Conservation (phyloP, 2,113 vertebrate species). For the Ploceus nigricollis region DNA sequence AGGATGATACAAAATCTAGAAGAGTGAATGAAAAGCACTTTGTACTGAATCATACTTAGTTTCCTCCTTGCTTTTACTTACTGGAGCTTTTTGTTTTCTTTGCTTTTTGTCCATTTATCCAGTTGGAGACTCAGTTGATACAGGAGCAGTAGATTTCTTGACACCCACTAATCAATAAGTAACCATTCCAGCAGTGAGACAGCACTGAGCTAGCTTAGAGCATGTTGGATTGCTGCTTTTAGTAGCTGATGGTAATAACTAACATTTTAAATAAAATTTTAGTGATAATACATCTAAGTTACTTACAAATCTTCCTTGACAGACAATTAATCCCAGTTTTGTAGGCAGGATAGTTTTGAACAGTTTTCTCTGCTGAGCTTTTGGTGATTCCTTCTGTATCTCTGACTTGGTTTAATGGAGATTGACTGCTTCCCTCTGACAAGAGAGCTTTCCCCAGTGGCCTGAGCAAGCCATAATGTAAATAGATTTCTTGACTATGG, state of each 20-base stretch:
- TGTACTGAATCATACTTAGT: not conserved
- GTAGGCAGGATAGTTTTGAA: not conserved
- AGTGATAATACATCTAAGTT: not conserved
- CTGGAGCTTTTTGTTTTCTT: rapidly evolving
- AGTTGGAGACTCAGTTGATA: not conserved
- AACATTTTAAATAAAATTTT: not conserved
- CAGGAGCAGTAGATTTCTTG: not conserved
- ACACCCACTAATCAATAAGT: not conserved
- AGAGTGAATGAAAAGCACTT: not conserved
- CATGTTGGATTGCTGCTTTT: not conserved
- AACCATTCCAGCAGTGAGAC: not conserved
- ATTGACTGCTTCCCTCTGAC: slow-evolving; percentile 59
- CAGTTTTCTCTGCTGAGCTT: not conserved
- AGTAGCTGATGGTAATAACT: not conserved
- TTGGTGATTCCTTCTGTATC: not conserved
- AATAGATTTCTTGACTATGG: slow-evolving; percentile 75
- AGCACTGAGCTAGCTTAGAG: not conserved
- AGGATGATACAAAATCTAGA: not conserved
- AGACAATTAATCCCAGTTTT: not conserved
- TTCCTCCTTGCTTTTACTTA: not conserved
- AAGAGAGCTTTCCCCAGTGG: slow-evolving; percentile 33
- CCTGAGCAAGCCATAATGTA: slow-evolving; percentile 71
- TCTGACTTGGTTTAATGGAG: slow-evolving; percentile 67
- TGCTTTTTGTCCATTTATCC: not conserved
- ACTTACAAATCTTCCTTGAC: not conserved